phyloP scores from a whole-genome alignment of 2,113 vertebrate genomes.

The Halichoeres trimaculatus region DNA sequence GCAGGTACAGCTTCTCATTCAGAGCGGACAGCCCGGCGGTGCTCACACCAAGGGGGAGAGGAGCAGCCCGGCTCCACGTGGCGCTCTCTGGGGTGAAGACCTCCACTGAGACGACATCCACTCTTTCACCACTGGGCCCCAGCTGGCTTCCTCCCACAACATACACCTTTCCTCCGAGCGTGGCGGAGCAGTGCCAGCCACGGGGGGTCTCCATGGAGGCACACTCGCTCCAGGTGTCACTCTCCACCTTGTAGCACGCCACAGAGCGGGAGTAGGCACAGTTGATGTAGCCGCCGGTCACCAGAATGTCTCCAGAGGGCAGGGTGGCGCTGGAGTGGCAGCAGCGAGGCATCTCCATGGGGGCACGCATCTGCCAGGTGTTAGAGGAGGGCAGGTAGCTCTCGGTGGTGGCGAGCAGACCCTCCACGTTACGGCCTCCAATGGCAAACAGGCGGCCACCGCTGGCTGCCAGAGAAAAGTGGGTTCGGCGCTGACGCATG shows the following conservation, averaged over 20 bases:
- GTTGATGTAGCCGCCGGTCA: constrained; percentile 86
- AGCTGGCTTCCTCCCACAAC: constrained; percentile 88
- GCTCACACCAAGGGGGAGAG: constrained; percentile 84
- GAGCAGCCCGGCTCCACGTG: constrained; percentile 80
- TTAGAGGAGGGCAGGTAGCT: constrained; percentile 87
- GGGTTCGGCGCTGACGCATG: constrained; percentile 87
- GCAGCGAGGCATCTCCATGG: constrained; percentile 86
- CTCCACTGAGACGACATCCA: constrained; percentile 86
- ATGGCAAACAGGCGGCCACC: constrained; percentile 85
- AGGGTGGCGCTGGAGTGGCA: constrained; percentile 85
- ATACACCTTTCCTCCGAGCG: constrained; percentile 75
- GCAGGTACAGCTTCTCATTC: constrained; percentile 79
- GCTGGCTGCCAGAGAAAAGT: constrained; percentile 86
- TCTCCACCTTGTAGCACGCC: constrained; percentile 78
- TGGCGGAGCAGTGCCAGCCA: constrained; percentile 86
- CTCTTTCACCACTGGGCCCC: constrained; percentile 82
- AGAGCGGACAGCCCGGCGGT: constrained; percentile 83
- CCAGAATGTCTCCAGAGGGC: constrained; percentile 83
- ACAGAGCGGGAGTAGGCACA: constrained; percentile 86
- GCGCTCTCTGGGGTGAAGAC: constrained; percentile 77
- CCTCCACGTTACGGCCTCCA: constrained; percentile 84
- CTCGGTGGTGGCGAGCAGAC: constrained; percentile 82
- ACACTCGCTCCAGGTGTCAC: constrained; percentile 81
- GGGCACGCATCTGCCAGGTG: constrained; percentile 84
- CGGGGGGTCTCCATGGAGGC: constrained; percentile 81